Conservation (phyloP, 2,797 vertebrate genomes). For the Margarornis squamiger region DNA sequence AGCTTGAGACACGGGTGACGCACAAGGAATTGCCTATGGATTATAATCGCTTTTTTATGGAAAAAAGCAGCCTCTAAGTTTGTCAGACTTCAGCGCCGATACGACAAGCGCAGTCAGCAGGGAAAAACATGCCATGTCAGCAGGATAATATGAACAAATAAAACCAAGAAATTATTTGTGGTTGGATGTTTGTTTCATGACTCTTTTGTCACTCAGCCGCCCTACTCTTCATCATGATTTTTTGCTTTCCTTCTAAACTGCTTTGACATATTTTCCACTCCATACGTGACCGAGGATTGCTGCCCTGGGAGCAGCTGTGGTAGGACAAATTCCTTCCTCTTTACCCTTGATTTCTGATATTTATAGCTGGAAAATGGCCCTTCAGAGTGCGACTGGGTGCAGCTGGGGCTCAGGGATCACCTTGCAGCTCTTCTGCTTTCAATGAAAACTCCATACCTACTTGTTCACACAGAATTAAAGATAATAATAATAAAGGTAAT, state of each 20-base stretch:
- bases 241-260: not conserved
- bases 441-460: rapidly evolving
- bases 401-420: not conserved
- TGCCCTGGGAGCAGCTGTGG: not conserved
- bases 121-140: conserved; percentile 13
- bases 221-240: not conserved
- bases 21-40: not conserved
- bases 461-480: not conserved
- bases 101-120: not conserved
- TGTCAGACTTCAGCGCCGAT: not conserved
- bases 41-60: not conserved
- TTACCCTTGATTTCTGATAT: not conserved
- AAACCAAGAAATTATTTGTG: conserved; percentile 55
- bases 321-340: not conserved
- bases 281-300: conserved; percentile 4
- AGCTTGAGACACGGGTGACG: rapidly evolving
- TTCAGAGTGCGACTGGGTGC: rapidly evolving
- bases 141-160: not conserved
- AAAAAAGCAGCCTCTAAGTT: not conserved
- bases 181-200: conserved; percentile 62
- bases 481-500: not conserved
- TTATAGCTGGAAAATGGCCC: not conserved
- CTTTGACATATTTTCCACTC: conserved; percentile 35
- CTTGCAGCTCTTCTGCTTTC: not conserved
- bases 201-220: conserved; percentile 22